Evolutionary conservation across 1,140 invertebrate species (phyloP).

Genomic region (Macrobrachium rosenbergii): DNA sequence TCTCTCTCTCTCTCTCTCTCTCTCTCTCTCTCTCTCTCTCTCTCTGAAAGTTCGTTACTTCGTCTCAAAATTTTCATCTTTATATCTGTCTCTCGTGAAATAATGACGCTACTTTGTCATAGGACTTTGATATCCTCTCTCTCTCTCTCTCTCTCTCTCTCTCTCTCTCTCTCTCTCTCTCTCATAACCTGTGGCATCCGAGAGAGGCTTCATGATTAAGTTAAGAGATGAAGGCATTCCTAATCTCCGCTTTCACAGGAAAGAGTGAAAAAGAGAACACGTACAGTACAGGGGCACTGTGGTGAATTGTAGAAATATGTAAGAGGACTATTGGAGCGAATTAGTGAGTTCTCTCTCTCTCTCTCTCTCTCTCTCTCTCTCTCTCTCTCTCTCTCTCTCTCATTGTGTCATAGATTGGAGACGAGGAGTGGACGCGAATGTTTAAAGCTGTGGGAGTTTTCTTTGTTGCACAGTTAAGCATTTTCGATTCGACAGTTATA

Average conservation of each 20-base stretch:
- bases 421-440: no score
- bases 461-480: no score
- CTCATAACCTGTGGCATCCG: not conserved
- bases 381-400: slow-evolving; percentile 20
- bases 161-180: not conserved
- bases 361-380: slow-evolving; percentile 21
- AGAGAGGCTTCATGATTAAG: no score
- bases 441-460: no score
- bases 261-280: no score
- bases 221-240: not conserved
- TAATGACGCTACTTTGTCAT: not conserved
- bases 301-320: no score
- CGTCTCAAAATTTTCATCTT: not conserved
- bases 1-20: not conserved
- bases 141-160: no score
- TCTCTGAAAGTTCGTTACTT: not conserved
- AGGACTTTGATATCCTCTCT: no score
- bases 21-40: no score
- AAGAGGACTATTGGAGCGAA: not conserved
- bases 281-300: not conserved
- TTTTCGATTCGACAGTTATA: no score
- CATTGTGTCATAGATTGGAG: not conserved
- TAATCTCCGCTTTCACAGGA: not conserved
- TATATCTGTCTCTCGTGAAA: not conserved
- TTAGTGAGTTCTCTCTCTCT: no score